Evolutionary conservation across 2,113 vertebrate species (phyloP), one percentile per base, ranked within the genome.

Genomic region (Ammodytes dubius): DNA sequence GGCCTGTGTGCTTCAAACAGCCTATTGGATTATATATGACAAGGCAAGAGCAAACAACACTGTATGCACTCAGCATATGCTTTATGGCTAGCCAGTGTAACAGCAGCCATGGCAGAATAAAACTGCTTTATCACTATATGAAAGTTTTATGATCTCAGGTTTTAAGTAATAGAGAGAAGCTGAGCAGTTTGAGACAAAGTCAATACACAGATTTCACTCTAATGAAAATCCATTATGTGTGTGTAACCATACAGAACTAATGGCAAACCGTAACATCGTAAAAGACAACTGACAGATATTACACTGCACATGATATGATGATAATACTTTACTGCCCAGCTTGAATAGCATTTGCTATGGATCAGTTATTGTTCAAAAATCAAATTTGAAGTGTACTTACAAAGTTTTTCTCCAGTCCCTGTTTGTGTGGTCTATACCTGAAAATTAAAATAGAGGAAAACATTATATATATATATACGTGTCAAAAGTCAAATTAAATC

Each of bases 1-100:
- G 85, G 88, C 88, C 88, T 85, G 77, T 59, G 35, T 35, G 74
- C 88, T 78, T 87, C 71, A 77, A 81, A 87, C 77, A 82, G 87
- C 86, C 79, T 87, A 79, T 86, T 85, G 87, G 86, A 91, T 88
- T 90, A 89, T 84, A 90, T 87, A 92, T 60, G 82, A 92, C 84
- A 84, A 82, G 71, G 54, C 70, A 37, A 58, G 66, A 70, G 77
- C 74, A 86, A 87, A 82, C 83, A 85, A 56, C 64, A 17, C 84
- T 76, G 87, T 75, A 27, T 27, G 27, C 80, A 77, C 64, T 74
- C 68, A 74, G 86, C 91, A 91, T 85, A 91, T 88, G 90, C 83
- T 84, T 83, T 70, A 86, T 69, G 70, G 72, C 64, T 43, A 60
- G 60, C 50, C 89, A 39, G 70, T 47, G 40, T 71, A 82, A 88